Evolutionary conservation across 2,113 vertebrate species (phyloP).

Genomic region (Tragelaphus buxtoni): DNA sequence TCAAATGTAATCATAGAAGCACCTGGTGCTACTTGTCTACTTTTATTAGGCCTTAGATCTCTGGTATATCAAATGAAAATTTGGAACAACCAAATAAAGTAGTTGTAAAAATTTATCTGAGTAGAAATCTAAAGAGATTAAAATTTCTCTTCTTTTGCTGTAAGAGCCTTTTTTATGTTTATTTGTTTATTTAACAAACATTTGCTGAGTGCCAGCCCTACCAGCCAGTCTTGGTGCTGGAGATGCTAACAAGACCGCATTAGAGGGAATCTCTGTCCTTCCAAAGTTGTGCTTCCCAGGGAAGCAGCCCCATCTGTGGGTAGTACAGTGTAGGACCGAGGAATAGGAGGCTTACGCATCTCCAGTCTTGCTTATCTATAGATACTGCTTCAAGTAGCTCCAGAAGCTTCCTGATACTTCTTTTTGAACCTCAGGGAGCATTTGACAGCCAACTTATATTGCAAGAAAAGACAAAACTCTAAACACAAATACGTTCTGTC

Average conservation of each 20-base stretch:
- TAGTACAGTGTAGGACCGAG: background rate
- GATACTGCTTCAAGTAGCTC: background rate
- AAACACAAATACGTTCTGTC: background rate
- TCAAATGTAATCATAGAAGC: background rate
- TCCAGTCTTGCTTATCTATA: background rate
- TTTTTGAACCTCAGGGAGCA: background rate
- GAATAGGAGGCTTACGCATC: background rate
- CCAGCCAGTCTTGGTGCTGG: background rate
- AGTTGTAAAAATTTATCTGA: constrained; percentile 1
- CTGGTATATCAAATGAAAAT: constrained; percentile 3
- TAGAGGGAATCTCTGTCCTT: background rate
- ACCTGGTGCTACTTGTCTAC: background rate
- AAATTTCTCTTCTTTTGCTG: background rate
- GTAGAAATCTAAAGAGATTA: background rate
- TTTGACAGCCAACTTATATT: background rate
- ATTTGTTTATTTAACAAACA: background rate
- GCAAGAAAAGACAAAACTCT: background rate
- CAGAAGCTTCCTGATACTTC: background rate
- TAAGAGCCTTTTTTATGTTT: background rate
- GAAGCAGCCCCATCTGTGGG: background rate
- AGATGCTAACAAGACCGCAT: background rate
- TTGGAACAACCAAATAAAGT: background rate
- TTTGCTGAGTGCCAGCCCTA: background rate
- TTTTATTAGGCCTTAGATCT: background rate
- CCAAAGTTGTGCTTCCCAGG: background rate